Evolutionary conservation across 2,113 vertebrate genomes (phyloP), one percentile per base, ranked within the genome.

Genomic region (Murina feae): DNA sequence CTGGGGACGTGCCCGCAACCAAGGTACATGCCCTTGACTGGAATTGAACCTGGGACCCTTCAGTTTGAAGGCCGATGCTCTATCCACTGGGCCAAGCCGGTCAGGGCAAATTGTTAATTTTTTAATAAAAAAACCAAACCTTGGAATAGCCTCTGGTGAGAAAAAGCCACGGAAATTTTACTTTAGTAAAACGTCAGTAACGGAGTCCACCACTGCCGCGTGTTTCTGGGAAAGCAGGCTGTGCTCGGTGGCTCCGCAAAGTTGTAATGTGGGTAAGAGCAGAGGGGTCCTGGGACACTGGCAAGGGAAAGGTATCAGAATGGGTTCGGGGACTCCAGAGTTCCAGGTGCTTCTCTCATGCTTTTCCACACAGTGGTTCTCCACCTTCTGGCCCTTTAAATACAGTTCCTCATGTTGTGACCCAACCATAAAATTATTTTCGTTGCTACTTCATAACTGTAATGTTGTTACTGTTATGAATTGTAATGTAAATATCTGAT

Each of bases 111-210:
- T 68, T 78, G 35, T 55, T 65, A 21, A 25, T 49, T 30, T 63
- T 49, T 82, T 32, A 35, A 1, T 89, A 66, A 69, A 71, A 72
- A 90, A 80, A 66, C 0, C 17, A 65, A n/a, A 71, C 6, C 20
- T 28, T 90, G 21, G 9, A 72, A 30, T n/a, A 37, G 30, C 12
- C 42, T 85, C 66, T 76, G 35, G 74, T 25, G 53, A 81, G 55
- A 63, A 86, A 90, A 87, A 78, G 9, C 5, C 6, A 10, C 42
- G 21, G 39, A 90, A 92, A 87, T 84, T 88, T 79, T 65, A 44
- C 80, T 87, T 81, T 93, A 63, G 37, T 75, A 86, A 79, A 72
- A 65, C n/a, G 11, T 66, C 69, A 78, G 6, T n/a, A 84, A 35
- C 35, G 20, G 58, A 28, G 30, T 92, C 5, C 85, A 78, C 55